phyloP scores from a whole-genome alignment of 2,797 vertebrate genomes.

The Babyrousa celebensis region DNA sequence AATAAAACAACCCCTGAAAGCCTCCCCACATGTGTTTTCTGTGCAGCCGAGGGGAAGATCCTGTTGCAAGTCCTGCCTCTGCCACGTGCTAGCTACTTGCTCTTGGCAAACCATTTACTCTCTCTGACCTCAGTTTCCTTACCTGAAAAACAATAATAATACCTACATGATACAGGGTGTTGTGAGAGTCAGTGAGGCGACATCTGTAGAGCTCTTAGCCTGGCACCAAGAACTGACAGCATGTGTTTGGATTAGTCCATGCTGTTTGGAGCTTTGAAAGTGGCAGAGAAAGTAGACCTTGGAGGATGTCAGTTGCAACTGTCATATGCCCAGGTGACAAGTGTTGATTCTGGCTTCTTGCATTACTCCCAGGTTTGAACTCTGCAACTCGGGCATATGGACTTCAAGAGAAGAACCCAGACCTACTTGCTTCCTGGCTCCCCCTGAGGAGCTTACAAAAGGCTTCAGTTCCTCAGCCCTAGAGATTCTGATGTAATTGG shows the following conservation, averaged over 20 bases:
- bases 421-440: neutral
- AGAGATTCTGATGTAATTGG: neutral
- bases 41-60: neutral
- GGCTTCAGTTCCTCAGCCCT: neutral
- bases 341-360: neutral
- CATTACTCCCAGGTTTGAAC: neutral
- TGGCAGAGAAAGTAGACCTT: neutral
- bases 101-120: neutral
- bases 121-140: neutral
- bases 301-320: neutral
- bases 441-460: neutral
- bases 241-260: neutral
- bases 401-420: neutral
- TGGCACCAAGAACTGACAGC: neutral
- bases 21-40: neutral
- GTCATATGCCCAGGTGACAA: neutral
- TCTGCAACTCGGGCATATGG: neutral
- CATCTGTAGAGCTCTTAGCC: neutral
- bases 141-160: neutral
- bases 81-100: neutral
- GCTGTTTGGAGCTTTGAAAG: conserved; percentile 2
- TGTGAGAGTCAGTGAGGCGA: neutral
- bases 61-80: neutral
- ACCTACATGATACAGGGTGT: neutral
- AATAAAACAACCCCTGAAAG: neutral